Evolutionary conservation across 2,113 vertebrate genomes (phyloP).

Genomic region (Onychostruthus taczanowskii): DNA sequence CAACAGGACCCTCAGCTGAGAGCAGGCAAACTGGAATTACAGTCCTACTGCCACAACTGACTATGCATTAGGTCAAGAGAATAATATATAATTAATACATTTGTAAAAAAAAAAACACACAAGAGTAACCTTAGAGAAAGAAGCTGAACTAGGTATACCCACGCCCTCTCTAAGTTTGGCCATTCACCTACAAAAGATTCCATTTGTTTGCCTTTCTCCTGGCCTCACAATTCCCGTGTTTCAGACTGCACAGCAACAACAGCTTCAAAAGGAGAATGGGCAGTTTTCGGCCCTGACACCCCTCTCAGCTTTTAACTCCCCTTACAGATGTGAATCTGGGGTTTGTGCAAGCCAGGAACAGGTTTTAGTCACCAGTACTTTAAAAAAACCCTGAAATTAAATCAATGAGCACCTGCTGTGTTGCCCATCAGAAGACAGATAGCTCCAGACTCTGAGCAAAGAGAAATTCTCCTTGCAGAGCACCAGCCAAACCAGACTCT

Average conservation of each 20-base stretch:
- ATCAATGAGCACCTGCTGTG: not conserved
- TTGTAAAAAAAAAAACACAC: not conserved
- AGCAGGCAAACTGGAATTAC: not conserved
- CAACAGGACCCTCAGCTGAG: not conserved
- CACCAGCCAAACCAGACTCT: not conserved
- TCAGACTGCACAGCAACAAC: not conserved
- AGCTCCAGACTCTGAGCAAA: not conserved
- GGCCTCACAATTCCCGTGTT: not conserved
- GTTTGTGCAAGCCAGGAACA: not conserved
- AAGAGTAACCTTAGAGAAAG: not conserved
- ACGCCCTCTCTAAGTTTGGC: not conserved
- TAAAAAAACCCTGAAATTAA: not conserved
- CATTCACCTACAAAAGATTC: not conserved
- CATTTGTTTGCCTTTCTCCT: not conserved
- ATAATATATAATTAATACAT: not conserved
- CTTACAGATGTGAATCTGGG: not conserved
- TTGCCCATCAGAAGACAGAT: rapidly evolving
- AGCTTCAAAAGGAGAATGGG: not conserved
- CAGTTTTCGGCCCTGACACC: not conserved
- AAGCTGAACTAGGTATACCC: not conserved
- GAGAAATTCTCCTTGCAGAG: not conserved
- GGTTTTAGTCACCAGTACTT: not conserved
- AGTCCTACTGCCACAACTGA: not conserved
- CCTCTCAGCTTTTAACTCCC: not conserved
- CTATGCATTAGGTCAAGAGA: not conserved